Percentiles rank a stretch among this genome's conserved stretches.
Evolutionary conservation across 2,888 invertebrate genomes (phyloP).

Genomic region (Apantesis nais): DNA sequence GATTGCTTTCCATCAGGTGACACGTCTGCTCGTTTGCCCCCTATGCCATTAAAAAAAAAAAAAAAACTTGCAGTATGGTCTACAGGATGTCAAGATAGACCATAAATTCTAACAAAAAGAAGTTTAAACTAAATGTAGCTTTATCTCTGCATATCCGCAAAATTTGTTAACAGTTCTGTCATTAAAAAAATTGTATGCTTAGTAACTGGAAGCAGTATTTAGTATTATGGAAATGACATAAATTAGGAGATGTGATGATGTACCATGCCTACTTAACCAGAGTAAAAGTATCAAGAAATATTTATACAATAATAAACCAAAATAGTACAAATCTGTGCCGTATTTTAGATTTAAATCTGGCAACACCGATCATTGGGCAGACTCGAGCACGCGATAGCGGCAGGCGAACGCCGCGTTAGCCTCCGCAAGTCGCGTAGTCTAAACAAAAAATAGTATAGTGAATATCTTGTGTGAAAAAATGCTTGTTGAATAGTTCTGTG

Average conservation of each 20-base stretch:
- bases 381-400: constrained; percentile 75
- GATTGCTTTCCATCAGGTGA: too few species aligned
- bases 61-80: neutral
- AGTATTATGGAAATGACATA: too few species aligned
- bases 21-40: too few species aligned
- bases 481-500: constrained; percentile 62
- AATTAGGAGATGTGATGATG: neutral
- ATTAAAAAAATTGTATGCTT: too few species aligned
- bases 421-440: constrained; percentile 53
- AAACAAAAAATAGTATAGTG: constrained; percentile 58
- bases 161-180: too few species aligned
- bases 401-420: constrained; percentile 76
- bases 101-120: neutral
- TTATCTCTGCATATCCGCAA: too few species aligned
- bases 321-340: neutral
- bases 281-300: neutral
- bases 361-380: constrained; percentile 63
- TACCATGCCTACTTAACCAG: neutral
- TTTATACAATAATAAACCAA: neutral
- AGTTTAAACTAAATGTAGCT: neutral
- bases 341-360: constrained; percentile 30
- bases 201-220: neutral
- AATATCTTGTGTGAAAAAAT: constrained; percentile 69
- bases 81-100: neutral
- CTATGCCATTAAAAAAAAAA: too few species aligned